Percentiles rank a stretch among this genome's conserved stretches.
These are phyloP conservation scores for Tenebrio molitor DNA, from an alignment of 1,140 invertebrate genomes.

Conservation along the genomic window DNA sequence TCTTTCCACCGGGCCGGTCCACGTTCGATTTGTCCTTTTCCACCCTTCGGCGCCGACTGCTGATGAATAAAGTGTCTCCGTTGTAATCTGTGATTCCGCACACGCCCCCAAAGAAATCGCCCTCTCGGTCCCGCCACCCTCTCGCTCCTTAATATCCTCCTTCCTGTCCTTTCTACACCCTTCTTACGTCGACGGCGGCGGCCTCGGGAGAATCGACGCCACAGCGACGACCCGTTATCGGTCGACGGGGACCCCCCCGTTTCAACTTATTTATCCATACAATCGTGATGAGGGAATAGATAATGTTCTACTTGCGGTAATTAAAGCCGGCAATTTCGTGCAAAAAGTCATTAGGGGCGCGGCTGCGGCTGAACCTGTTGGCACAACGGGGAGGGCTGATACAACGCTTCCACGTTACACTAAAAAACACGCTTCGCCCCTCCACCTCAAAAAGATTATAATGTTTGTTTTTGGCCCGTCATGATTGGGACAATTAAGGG, in stretches of 20 bases:
- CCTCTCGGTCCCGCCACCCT: constrained; percentile 17
- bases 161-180: constrained; percentile 47
- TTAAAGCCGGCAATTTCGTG: constrained; percentile 44
- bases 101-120: constrained; percentile 40
- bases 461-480: no score
- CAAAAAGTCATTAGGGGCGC: constrained; percentile 40
- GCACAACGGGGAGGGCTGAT: no score
- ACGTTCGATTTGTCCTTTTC: constrained; percentile 43
- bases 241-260: constrained; percentile 12
- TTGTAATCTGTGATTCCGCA: constrained; percentile 51
- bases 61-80: constrained; percentile 52
- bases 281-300: constrained; percentile 52
- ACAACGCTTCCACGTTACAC: no score
- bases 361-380: constrained; percentile 21
- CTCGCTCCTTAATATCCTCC: constrained; percentile 49
- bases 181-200: constrained; percentile 13
- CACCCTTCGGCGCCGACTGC: constrained; percentile 43
- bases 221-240: constrained; percentile 38
- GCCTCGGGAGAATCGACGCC: constrained; percentile 27
- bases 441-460: no score
- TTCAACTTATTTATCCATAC: constrained; percentile 51
- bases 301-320: constrained; percentile 50
- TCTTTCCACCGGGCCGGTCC: not conserved
- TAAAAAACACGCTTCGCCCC: no score
- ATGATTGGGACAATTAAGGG: constrained; percentile 35